Base-by-base conservation (phyloP, 1,140 invertebrate genomes). In the Trichonephila clavata region DNA sequence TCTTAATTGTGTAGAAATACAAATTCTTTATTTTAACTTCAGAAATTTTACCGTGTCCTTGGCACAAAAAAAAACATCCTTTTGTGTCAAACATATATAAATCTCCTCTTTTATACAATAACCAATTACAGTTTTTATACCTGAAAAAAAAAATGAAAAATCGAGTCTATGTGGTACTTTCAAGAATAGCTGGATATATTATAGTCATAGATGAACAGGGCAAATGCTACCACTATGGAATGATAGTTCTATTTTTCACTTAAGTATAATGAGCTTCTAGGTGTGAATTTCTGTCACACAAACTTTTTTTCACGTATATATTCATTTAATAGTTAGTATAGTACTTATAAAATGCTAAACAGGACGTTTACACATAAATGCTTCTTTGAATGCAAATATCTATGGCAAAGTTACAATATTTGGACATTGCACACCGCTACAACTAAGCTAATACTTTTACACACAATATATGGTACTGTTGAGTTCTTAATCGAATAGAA, bases 291-390 rank as follows among this genome's bases (percentile, higher is more conserved):
- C 6, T 39, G 39, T n/a, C 80, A 83, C 80, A 83, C 32, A 16
- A 20, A 84, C 24, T 27, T 60, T 84, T 84, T 21, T 50, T 50
- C 50, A 59, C 50, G 24, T 60, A 84, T 24, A 60, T 84, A 59
- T 59, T 84, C 50, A 84, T 59, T 24, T 24, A 84, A 24, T n/a
- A 59, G 57, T 57, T 84, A 24, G n/a, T 13, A 24, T 57, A 57
- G 20, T 84, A 57, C 50, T 84, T 84, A 59, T 21, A 57, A 84
- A 84, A 84, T 84, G 8, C 81, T 84, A 84, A 39, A 50, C n/a
- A 21, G 81, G 81, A 84, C 81, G 81, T 84, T 84, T 84, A 84
- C 81, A 84, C 57, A 60, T 84, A 84, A 84, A 84, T 84, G 43
- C 81, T 84, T 84, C 81, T 18, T 84, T 84, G 81, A 84, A 84